phyloP scores from a whole-genome alignment of 2,797 vertebrate genomes.

The Percopsis omiscomaycus region DNA sequence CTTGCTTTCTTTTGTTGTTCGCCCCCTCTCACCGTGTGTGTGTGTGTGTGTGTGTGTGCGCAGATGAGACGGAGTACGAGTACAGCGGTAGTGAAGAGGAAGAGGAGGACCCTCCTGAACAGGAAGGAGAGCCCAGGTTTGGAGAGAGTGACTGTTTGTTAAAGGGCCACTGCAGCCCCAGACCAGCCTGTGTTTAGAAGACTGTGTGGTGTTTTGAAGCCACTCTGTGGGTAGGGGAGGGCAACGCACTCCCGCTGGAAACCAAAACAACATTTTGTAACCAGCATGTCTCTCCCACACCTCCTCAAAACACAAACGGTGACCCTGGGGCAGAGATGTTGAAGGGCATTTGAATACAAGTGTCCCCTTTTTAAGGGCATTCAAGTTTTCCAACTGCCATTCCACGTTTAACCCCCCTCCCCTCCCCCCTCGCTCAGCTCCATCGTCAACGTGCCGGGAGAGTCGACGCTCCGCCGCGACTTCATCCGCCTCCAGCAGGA shows the following conservation, averaged over 20 bases:
- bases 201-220: too few relatives aligned
- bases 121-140: conserved; percentile 89
- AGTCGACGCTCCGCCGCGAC: conserved; percentile 89
- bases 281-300: too few relatives aligned
- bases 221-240: too few relatives aligned
- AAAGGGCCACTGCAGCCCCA: background rate
- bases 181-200: too few relatives aligned
- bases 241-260: too few relatives aligned
- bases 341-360: too few relatives aligned
- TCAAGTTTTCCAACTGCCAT: too few relatives aligned
- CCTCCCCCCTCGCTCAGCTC: conserved; percentile 70
- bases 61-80: conserved; percentile 91
- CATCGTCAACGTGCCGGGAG: conserved; percentile 88
- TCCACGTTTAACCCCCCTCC: too few relatives aligned
- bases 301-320: too few relatives aligned
- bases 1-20: background rate
- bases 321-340: too few relatives aligned
- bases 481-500: conserved; percentile 93
- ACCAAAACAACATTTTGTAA: too few relatives aligned
- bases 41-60: background rate
- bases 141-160: background rate
- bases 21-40: background rate
- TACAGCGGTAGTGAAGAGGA: conserved; percentile 92
- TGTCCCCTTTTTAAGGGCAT: too few relatives aligned
- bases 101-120: conserved; percentile 84